Percentiles rank a stretch among this genome's conserved stretches.
These are phyloP conservation scores for Meriones psammophilus DNA, from an alignment of 2,797 vertebrate genomes.

Conservation along the genomic window DNA sequence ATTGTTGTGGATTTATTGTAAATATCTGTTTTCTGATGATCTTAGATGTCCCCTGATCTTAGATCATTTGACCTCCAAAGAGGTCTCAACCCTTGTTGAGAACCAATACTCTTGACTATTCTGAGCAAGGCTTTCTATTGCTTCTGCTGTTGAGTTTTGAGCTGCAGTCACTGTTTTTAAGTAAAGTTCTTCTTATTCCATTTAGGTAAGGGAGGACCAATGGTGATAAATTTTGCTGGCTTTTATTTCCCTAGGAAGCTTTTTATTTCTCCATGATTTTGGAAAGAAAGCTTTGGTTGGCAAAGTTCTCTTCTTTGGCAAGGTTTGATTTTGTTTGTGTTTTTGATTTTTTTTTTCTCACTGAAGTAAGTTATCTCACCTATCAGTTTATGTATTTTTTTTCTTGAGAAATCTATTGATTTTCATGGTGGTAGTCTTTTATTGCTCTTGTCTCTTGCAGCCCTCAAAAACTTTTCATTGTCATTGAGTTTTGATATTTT, in stretches of 20 bases:
- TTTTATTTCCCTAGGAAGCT: background rate
- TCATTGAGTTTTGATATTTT: background rate
- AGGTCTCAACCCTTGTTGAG: background rate
- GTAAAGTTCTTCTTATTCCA: background rate
- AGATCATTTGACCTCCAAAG: background rate
- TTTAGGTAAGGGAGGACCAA: too few species aligned
- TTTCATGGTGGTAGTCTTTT: background rate
- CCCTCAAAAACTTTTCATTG: background rate
- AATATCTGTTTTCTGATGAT: background rate
- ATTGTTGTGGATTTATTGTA: background rate
- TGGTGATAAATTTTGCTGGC: too few species aligned
- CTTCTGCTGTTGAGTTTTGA: background rate
- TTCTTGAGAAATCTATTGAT: background rate
- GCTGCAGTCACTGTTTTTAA: background rate
- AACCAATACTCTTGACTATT: background rate
- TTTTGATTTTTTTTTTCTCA: background rate
- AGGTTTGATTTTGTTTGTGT: background rate
- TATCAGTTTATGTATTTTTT: too few species aligned
- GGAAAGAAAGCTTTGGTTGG: background rate
- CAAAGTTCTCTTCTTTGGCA: background rate
- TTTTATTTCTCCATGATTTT: background rate
- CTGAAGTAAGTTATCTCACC: too few species aligned
- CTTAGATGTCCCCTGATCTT: background rate
- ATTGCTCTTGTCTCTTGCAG: background rate
- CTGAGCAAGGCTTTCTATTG: background rate